Evolutionary conservation across 2,888 invertebrate genomes (phyloP).

Genomic region (Heteromyza rotundicornis): DNA sequence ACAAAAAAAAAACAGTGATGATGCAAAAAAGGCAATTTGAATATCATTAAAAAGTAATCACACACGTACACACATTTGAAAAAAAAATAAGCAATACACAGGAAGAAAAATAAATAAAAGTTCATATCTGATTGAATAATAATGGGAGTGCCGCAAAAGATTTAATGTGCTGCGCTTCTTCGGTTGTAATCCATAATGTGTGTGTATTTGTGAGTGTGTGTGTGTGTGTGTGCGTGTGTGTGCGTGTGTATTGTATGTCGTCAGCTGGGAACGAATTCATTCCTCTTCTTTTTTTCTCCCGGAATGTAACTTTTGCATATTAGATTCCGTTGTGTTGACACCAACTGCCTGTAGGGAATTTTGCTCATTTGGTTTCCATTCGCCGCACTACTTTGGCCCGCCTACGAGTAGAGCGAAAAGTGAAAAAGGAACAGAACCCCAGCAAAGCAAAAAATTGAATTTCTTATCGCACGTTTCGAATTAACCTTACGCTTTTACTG

Average conservation of each 20-base stretch:
- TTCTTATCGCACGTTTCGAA: conserved; percentile 46
- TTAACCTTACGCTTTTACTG: conserved; percentile 38
- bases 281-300: too few species aligned
- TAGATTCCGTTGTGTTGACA: conserved; percentile 18
- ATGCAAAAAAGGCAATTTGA: conserved; percentile 42
- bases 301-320: neutral
- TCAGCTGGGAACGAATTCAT: too few species aligned
- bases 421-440: neutral
- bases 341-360: conserved; percentile 40
- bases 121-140: conserved; percentile 56
- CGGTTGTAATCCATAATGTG: conserved; percentile 15
- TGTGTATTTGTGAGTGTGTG: too few species aligned
- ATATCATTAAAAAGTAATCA: conserved; percentile 32
- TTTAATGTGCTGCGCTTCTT: conserved; percentile 45
- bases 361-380: conserved; percentile 40
- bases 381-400: conserved; percentile 22
- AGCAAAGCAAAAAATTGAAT: conserved; percentile 39
- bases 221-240: too few species aligned
- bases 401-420: conserved; percentile 18
- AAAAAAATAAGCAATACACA: conserved; percentile 11
- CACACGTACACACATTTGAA: conserved; percentile 5
- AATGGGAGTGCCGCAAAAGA: conserved; percentile 50
- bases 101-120: conserved; percentile 36
- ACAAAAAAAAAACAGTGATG: too few species aligned
- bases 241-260: too few species aligned